These are phyloP conservation scores for Geococcyx californianus DNA, from an alignment of 2,113 vertebrate genomes.

Conservation along the genomic window DNA sequence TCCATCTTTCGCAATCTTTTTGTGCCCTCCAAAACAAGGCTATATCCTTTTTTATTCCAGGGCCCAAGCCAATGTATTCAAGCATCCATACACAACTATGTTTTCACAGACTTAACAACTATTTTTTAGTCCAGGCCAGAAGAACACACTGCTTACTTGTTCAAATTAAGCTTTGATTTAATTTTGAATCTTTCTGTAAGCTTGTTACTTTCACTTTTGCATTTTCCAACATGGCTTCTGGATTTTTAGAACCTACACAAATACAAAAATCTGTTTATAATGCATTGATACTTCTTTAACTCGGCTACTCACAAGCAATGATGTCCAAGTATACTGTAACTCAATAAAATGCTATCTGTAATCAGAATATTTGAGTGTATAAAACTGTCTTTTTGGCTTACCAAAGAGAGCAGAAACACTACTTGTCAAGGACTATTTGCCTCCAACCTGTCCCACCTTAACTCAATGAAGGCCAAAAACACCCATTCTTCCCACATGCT, in stretches of 20 bases:
- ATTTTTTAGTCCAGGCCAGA: background rate
- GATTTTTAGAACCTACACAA: background rate
- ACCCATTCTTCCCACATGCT: background rate
- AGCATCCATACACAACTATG: accelerated
- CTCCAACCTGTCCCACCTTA: background rate
- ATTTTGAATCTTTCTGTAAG: background rate
- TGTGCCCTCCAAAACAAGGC: background rate
- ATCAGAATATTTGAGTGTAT: background rate
- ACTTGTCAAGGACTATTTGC: background rate
- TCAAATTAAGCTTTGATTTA: background rate
- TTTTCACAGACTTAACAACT: background rate
- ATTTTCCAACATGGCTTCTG: background rate
- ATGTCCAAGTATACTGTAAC: background rate
- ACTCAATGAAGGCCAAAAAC: accelerated
- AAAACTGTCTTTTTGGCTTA: background rate
- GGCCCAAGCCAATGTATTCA: background rate
- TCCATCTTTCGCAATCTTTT: background rate
- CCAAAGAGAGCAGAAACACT: background rate
- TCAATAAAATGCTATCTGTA: background rate
- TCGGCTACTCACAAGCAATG: background rate
- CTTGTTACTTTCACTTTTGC: background rate
- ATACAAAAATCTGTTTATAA: background rate
- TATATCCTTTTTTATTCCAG: accelerated
- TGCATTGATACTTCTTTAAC: background rate
- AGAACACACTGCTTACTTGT: background rate